Conservation (phyloP, 2,888 invertebrate genomes). For the Notocelia uddmanniana region DNA sequence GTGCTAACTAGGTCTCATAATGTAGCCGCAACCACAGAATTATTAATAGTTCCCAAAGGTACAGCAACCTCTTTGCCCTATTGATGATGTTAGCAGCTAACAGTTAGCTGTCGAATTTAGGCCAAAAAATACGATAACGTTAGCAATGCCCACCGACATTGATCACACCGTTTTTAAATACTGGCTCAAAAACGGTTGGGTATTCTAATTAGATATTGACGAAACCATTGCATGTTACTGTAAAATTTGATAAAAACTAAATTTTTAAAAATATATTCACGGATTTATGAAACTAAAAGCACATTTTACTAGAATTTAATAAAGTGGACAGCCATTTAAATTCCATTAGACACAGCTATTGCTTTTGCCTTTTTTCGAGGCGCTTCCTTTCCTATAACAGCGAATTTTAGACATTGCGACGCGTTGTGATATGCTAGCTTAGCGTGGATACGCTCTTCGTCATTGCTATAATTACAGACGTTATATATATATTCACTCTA, state of each 20-base stretch:
- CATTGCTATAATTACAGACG: not conserved
- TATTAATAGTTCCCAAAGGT: too few species aligned
- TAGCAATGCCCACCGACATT: too few species aligned
- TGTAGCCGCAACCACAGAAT: too few species aligned
- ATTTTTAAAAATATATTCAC: not conserved
- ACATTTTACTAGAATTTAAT: conserved; percentile 15
- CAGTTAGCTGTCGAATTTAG: too few species aligned
- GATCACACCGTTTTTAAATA: too few species aligned
- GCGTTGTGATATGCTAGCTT: conserved; percentile 51
- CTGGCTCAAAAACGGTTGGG: too few species aligned
- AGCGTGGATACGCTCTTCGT: conserved; percentile 49
- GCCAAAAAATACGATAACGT: too few species aligned
- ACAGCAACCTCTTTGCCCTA: too few species aligned
- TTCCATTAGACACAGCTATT: conserved; percentile 40
- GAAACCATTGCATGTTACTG: not conserved
- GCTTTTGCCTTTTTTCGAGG: conserved; percentile 38
- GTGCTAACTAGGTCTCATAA: too few species aligned
- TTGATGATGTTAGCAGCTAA: too few species aligned
- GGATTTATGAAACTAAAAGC: not conserved
- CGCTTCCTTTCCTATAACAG: conserved; percentile 60
- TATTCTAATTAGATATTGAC: not conserved
- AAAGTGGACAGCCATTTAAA: conserved; percentile 34
- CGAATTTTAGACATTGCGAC: conserved; percentile 65
- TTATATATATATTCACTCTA: too few species aligned
- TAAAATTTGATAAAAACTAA: not conserved